Base-by-base conservation (phyloP, 2,113 vertebrate genomes). In the Mirza zaza region DNA sequence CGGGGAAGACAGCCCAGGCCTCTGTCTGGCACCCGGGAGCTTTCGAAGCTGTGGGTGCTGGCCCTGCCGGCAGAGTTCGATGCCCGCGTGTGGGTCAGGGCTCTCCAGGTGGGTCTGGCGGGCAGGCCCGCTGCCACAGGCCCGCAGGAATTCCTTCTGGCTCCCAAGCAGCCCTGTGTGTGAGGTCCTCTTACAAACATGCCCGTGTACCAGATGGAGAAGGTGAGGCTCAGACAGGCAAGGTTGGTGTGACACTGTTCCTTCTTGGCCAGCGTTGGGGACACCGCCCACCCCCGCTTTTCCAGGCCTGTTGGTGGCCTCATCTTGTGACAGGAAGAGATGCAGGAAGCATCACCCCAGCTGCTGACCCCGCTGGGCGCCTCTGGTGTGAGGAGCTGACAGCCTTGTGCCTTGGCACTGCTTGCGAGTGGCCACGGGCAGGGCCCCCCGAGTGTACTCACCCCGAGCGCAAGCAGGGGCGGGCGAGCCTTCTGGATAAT, bases 101-200 rank as follows among this genome's bases (percentile, higher is more conserved):
- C 52, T 68, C 42, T 70, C 77, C 9, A 27, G 59, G 34, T 5
- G 48, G 7, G 61, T 42, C 55, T 21, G 5, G 1, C 11, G 34
- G 79, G 42, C 6, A 1, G 18, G 8, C 25, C 25, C 45, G 34
- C 15, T 39, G 71, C 59, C 61, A n/a, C 18, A 13, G n/a, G 29
- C 23, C 57, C n/a, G 4, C 0, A 18, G 42, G 8, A 7, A 3
- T 21, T 10, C 1, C 21, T 8, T 61, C 20, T 27, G 36, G 21
- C 77, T 52, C 20, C 10, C 17, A 52, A 32, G 27, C 25, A 21
- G 25, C 59, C 34, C 18, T 9, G 39, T n/a, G 52, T 2, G 52
- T 34, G 11, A n/a, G 67, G 57, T 29, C 32, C 32, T 57, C 27
- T 57, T 7, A 3, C 0, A 1, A 13, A 50, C 57, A 14, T 50